These are phyloP conservation scores for Ceriagrion tenellum DNA, from an alignment of 2,888 invertebrate genomes.

Conservation along the genomic window DNA sequence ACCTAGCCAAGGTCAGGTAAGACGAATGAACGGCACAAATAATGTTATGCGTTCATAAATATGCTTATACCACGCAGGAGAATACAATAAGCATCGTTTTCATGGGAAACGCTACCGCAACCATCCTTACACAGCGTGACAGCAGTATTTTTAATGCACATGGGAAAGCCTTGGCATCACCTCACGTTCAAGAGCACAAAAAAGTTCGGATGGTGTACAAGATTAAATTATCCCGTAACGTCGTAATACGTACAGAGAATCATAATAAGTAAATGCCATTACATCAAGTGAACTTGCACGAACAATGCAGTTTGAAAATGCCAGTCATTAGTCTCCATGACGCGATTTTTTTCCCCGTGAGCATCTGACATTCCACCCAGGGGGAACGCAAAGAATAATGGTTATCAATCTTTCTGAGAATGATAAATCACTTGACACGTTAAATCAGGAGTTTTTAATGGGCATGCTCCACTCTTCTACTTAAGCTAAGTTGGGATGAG, in stretches of 20 bases:
- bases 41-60: constrained; percentile 2
- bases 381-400: too few species aligned
- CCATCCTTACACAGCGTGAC: background rate
- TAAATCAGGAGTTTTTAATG: too few species aligned
- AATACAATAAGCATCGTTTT: background rate
- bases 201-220: background rate
- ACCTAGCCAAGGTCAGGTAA: background rate
- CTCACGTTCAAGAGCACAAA: background rate
- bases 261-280: background rate
- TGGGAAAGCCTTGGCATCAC: background rate
- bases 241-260: background rate
- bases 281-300: background rate
- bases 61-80: background rate
- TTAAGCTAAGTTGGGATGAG: too few species aligned
- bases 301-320: too few species aligned
- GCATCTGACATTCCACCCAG: too few species aligned
- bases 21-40: background rate
- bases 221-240: background rate
- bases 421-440: too few species aligned
- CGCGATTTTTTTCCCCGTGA: too few species aligned
- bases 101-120: background rate
- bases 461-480: too few species aligned
- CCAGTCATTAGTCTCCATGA: too few species aligned
- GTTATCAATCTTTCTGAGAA: too few species aligned
- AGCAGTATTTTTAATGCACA: background rate